phyloP scores from a whole-genome alignment of 1,140 invertebrate genomes.

The Luehdorfia chinensis region DNA sequence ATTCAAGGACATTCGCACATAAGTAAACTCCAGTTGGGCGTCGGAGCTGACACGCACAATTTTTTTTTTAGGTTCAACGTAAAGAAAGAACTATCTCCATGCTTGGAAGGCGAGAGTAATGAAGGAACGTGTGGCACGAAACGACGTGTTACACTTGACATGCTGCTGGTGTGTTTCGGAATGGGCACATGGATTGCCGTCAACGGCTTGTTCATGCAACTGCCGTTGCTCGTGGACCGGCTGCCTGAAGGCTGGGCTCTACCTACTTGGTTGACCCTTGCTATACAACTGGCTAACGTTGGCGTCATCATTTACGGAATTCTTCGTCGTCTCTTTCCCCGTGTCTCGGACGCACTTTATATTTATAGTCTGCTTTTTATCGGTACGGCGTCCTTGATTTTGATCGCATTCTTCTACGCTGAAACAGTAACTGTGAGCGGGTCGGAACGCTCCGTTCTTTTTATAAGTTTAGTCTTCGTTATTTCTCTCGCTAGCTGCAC shows the following conservation, averaged over 20 bases:
- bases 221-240: slow-evolving; percentile 88
- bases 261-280: slow-evolving; percentile 89
- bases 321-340: slow-evolving; percentile 70
- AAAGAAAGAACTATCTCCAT: too few species aligned
- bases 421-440: slow-evolving; percentile 79
- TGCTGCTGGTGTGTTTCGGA: too few species aligned
- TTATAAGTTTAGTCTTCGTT: slow-evolving; percentile 88
- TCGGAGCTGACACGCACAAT: too few species aligned
- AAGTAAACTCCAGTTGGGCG: too few species aligned
- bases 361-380: slow-evolving; percentile 83
- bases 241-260: slow-evolving; percentile 94
- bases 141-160: too few species aligned
- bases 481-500: slow-evolving; percentile 93
- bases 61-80: too few species aligned
- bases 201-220: slow-evolving; percentile 93
- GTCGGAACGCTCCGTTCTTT: slow-evolving; percentile 81
- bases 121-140: too few species aligned
- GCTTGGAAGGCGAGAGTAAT: too few species aligned
- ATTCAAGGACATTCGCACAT: too few species aligned
- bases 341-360: slow-evolving; percentile 79
- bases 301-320: slow-evolving; percentile 85
- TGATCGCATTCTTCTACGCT: slow-evolving; percentile 87
- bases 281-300: slow-evolving; percentile 92
- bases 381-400: slow-evolving; percentile 81
- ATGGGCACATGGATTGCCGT: too few species aligned